Evolutionary conservation across 2,797 vertebrate species (phyloP).

Genomic region (Aphelocoma californica): DNA sequence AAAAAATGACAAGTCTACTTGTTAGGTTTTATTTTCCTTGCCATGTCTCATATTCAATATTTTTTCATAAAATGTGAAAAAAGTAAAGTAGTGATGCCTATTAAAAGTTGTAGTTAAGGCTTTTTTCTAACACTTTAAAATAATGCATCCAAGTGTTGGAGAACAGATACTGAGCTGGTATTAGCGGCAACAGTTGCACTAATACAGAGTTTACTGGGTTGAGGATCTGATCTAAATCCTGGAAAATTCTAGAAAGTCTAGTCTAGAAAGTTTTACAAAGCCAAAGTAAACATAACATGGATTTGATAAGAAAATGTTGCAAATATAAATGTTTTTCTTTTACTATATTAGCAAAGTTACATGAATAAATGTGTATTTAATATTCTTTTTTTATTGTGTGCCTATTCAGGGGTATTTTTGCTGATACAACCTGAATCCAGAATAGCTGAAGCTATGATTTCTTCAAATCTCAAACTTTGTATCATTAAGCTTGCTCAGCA

Average conservation of each 20-base stretch:
- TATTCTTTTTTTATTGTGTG: neutral
- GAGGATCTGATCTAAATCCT: neutral
- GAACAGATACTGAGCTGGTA: neutral
- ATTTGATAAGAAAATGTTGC: neutral
- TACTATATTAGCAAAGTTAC: neutral
- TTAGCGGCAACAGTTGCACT: neutral
- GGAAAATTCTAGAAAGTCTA: neutral
- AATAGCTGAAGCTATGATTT: neutral
- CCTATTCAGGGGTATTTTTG: neutral
- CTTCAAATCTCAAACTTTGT: neutral
- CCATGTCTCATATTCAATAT: neutral
- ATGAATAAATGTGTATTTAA: neutral
- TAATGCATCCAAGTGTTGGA: neutral
- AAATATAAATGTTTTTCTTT: neutral
- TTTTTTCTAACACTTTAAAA: neutral
- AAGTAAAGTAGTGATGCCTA: neutral
- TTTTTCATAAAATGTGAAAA: neutral
- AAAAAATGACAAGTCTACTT: accelerated
- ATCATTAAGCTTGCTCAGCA: neutral
- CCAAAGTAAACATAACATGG: neutral
- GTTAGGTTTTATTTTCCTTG: neutral
- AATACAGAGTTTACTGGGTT: neutral
- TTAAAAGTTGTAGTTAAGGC: neutral
- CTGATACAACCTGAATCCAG: neutral
- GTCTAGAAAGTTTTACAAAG: neutral